A percentile compares a stretch with the other conserved stretches of the same genome.
Evolutionary conservation across 2,888 invertebrate species (phyloP).

Genomic region (Glyphotaelius pellucidus): DNA sequence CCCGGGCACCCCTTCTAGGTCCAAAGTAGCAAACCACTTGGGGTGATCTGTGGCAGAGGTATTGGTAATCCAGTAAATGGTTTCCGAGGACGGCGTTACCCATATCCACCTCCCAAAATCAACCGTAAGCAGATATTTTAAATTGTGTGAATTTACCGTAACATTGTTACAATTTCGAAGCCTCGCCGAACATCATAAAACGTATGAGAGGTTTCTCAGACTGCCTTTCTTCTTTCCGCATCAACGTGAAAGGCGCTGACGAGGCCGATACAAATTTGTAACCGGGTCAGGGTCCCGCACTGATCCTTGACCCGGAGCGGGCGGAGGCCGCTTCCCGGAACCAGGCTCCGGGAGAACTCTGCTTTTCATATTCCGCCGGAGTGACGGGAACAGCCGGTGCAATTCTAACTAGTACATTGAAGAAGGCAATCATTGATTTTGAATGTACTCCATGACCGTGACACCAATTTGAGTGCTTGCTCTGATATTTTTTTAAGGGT

Average conservation of each 20-base stretch:
- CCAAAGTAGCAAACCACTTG: too few relatives aligned
- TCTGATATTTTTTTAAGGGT: background rate
- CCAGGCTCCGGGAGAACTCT: background rate
- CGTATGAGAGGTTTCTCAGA: too few relatives aligned
- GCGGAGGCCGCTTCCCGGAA: background rate
- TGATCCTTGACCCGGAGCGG: conserved; percentile 27
- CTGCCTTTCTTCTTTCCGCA: background rate
- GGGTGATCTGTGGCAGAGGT: too few relatives aligned
- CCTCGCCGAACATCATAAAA: too few relatives aligned
- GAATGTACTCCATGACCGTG: background rate
- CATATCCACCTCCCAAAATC: too few relatives aligned
- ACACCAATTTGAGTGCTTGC: background rate
- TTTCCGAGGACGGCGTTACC: too few relatives aligned
- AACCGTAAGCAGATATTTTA: too few relatives aligned
- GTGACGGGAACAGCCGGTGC: background rate
- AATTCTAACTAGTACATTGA: background rate
- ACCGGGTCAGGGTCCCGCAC: conserved; percentile 30
- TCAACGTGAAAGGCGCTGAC: background rate
- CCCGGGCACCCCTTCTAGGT: too few relatives aligned
- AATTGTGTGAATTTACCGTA: too few relatives aligned
- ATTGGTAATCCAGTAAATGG: too few relatives aligned
- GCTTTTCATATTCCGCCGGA: background rate
- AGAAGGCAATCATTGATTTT: background rate
- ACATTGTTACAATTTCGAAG: too few relatives aligned
- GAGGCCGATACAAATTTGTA: background rate